Conservation (phyloP, 1,140 invertebrate genomes). For the Diplogasteroides magnus region DNA sequence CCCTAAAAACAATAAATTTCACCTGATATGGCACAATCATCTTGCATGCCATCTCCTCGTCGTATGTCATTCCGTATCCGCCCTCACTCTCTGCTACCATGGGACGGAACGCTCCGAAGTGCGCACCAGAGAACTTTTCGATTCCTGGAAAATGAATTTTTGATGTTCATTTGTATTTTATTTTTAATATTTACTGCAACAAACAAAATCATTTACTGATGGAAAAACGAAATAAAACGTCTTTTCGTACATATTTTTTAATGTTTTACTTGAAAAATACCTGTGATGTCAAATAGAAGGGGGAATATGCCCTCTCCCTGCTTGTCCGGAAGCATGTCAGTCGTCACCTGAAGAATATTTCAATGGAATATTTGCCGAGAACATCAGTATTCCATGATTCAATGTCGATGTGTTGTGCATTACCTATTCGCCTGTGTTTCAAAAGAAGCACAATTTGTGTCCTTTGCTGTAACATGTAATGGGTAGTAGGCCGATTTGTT, state of each 20-base stretch:
- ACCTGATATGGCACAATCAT: conserved; percentile 31
- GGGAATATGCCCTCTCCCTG: neutral
- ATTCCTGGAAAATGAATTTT: conserved; percentile 10
- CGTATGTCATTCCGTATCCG: conserved; percentile 27
- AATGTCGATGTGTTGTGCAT: too few relatives aligned
- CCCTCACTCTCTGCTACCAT: conserved; percentile 14
- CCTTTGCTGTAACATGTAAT: too few relatives aligned
- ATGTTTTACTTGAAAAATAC: too few relatives aligned
- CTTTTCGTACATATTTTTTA: too few relatives aligned
- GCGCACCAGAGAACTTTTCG: conserved; percentile 12
- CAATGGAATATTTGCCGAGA: too few relatives aligned
- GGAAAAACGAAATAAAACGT: too few relatives aligned
- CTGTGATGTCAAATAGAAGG: neutral
- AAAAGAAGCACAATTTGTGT: too few relatives aligned
- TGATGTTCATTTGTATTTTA: neutral
- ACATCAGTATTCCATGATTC: too few relatives aligned
- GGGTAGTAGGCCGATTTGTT: too few relatives aligned
- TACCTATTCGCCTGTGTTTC: too few relatives aligned
- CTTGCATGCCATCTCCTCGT: conserved; percentile 22
- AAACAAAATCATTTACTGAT: too few relatives aligned
- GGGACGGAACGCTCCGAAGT: conserved; percentile 26
- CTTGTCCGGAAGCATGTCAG: neutral
- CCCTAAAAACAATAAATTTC: neutral
- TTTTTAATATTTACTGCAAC: too few relatives aligned
- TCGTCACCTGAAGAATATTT: neutral